A percentile compares a stretch with the other conserved stretches of the same genome.
Evolutionary conservation across 2,113 vertebrate species (phyloP).

Genomic region (Hemicordylus capensis): DNA sequence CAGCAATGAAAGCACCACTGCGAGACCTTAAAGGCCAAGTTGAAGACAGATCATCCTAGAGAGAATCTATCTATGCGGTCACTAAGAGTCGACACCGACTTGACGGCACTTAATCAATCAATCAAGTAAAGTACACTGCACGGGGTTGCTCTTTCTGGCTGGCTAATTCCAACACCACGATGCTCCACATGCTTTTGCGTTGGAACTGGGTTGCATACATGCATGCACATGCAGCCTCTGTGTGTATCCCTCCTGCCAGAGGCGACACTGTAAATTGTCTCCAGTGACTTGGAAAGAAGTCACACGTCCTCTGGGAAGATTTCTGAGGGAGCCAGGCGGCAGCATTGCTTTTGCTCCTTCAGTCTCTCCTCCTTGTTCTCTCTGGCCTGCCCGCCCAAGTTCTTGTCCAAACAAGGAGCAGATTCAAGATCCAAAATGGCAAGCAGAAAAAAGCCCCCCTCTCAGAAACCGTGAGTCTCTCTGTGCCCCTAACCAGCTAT

Average conservation of each 20-base stretch:
- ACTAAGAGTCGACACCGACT: too few species aligned
- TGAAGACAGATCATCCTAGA: too few species aligned
- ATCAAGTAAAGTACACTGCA: neutral
- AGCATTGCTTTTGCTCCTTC: neutral
- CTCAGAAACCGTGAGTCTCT: fast-evolving
- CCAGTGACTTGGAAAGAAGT: neutral
- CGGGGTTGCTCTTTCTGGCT: neutral
- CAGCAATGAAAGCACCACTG: too few species aligned
- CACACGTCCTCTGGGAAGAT: neutral
- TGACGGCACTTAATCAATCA: too few species aligned
- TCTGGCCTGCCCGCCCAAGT: neutral
- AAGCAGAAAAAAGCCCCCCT: neutral
- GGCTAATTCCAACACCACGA: neutral
- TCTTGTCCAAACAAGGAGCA: constrained; percentile 9
- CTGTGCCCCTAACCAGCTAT: fast-evolving
- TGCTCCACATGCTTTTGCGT: neutral
- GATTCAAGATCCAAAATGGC: neutral
- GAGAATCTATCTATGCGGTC: too few species aligned
- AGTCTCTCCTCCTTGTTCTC: neutral
- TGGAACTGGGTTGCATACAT: neutral
- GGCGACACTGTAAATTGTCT: neutral
- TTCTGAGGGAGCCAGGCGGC: neutral
- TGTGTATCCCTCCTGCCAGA: neutral
- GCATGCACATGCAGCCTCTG: neutral
- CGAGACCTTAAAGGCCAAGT: too few species aligned